These are phyloP conservation scores for Pteronotus mesoamericanus DNA, from an alignment of 2,797 vertebrate species.

Conservation along the genomic window DNA sequence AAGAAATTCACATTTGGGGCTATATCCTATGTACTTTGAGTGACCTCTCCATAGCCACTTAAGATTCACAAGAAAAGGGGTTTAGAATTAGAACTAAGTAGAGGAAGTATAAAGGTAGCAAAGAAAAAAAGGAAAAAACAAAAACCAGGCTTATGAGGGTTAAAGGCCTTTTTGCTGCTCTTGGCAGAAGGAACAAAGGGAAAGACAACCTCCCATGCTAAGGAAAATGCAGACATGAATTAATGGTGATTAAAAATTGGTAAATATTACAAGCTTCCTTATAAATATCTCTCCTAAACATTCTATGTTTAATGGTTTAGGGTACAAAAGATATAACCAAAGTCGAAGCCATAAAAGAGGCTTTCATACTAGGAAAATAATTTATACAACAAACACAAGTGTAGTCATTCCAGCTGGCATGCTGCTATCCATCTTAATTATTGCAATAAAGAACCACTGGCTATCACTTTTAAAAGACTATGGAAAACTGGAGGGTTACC, in stretches of 20 bases:
- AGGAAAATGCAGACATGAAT: constrained; percentile 45
- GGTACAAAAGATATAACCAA: constrained; percentile 32
- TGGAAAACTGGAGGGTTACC: constrained; percentile 57
- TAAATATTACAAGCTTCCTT: constrained; percentile 51
- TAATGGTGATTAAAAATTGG: constrained; percentile 43
- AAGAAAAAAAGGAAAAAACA: background rate
- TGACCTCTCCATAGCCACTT: constrained; percentile 16
- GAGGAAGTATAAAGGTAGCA: background rate
- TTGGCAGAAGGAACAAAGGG: constrained; percentile 43
- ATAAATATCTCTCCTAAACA: constrained; percentile 45
- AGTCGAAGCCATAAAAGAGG: constrained; percentile 45
- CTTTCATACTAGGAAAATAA: constrained; percentile 61
- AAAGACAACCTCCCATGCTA: constrained; percentile 24
- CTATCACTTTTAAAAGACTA: constrained; percentile 63
- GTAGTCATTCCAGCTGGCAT: constrained; percentile 64
- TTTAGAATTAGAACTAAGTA: constrained; percentile 21
- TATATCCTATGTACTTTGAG: background rate
- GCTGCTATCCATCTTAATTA: constrained; percentile 73
- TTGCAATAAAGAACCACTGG: constrained; percentile 65
- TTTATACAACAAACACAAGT: constrained; percentile 69
- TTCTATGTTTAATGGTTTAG: constrained; percentile 34
- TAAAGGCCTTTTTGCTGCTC: background rate
- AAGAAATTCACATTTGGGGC: constrained; percentile 4
- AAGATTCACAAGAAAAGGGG: constrained; percentile 30
- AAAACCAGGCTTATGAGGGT: background rate